A percentile compares a stretch with the other conserved stretches of the same genome.
These are phyloP conservation scores for Salvelinus fontinalis DNA, from an alignment of 2,113 vertebrate genomes.

Conservation along the genomic window DNA sequence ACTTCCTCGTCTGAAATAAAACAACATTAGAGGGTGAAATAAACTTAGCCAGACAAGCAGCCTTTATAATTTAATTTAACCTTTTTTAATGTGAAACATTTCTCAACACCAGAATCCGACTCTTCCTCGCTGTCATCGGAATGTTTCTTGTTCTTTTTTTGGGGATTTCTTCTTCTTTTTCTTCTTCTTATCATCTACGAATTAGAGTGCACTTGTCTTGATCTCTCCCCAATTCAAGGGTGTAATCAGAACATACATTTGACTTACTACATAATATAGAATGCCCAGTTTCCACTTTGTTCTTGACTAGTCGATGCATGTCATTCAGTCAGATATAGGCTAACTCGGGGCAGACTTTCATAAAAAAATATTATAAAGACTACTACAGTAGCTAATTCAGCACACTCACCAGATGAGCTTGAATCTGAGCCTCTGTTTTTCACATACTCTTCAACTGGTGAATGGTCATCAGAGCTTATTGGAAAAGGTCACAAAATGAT, in stretches of 20 bases:
- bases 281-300: too few relatives aligned
- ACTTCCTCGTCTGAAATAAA: slow-evolving; percentile 79
- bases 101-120: slow-evolving; percentile 84
- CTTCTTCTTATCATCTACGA: slow-evolving; percentile 75
- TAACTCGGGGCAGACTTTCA: background rate
- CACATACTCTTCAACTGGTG: slow-evolving; percentile 87
- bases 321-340: too few relatives aligned
- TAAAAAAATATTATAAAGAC: background rate
- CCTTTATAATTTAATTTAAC: too few relatives aligned
- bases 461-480: slow-evolving; percentile 91
- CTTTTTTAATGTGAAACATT: too few relatives aligned
- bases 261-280: background rate
- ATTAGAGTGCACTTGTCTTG: background rate
- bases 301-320: too few relatives aligned
- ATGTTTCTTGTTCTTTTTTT: slow-evolving; percentile 88
- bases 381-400: background rate
- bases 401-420: slow-evolving; percentile 84
- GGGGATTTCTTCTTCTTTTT: slow-evolving; percentile 84
- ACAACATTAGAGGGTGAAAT: background rate
- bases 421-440: slow-evolving; percentile 85
- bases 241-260: background rate
- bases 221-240: background rate
- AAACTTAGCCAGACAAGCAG: too few relatives aligned
- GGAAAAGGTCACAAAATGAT: background rate
- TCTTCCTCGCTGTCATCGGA: slow-evolving; percentile 83